phyloP scores from a whole-genome alignment of 2,888 invertebrate species.

The Drosophila fungiperda region DNA sequence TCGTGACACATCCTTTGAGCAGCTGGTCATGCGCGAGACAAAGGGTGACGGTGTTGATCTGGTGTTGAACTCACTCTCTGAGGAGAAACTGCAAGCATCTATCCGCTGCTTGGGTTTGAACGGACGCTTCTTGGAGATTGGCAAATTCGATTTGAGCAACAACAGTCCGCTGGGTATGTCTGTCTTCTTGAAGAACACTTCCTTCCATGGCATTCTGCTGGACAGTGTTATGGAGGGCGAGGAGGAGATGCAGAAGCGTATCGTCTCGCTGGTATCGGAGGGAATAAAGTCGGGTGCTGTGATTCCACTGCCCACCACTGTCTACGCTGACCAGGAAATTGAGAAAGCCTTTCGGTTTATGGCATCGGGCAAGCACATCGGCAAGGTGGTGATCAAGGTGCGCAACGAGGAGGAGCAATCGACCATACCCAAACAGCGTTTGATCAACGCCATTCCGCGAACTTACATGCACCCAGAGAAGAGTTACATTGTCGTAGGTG shows the following conservation, averaged over 20 bases:
- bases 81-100: slow-evolving; percentile 97
- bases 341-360: slow-evolving; percentile 97
- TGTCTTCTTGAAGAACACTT: slow-evolving; percentile 97
- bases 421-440: slow-evolving; percentile 86
- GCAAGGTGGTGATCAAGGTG: slow-evolving; percentile 96
- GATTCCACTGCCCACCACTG: slow-evolving; percentile 93
- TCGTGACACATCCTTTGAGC: slow-evolving; percentile 96
- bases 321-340: slow-evolving; percentile 93
- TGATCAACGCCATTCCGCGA: slow-evolving; percentile 92
- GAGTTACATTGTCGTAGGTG: slow-evolving; percentile 92
- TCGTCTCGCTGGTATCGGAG: slow-evolving; percentile 91
- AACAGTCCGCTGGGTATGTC: slow-evolving; percentile 94
- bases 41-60: slow-evolving; percentile 97
- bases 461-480: slow-evolving; percentile 93
- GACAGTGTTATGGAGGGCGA: slow-evolving; percentile 94
- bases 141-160: slow-evolving; percentile 98
- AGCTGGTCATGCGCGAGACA: slow-evolving; percentile 93
- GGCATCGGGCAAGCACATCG: slow-evolving; percentile 99
- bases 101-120: slow-evolving; percentile 95
- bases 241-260: slow-evolving; percentile 89
- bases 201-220: slow-evolving; percentile 98
- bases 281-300: slow-evolving; percentile 96
- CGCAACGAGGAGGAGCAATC: slow-evolving; percentile 90
- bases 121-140: slow-evolving; percentile 98
- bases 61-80: slow-evolving; percentile 97